These are phyloP conservation scores for Piscicola geometra DNA, from an alignment of 2,888 invertebrate genomes.

Conservation along the genomic window DNA sequence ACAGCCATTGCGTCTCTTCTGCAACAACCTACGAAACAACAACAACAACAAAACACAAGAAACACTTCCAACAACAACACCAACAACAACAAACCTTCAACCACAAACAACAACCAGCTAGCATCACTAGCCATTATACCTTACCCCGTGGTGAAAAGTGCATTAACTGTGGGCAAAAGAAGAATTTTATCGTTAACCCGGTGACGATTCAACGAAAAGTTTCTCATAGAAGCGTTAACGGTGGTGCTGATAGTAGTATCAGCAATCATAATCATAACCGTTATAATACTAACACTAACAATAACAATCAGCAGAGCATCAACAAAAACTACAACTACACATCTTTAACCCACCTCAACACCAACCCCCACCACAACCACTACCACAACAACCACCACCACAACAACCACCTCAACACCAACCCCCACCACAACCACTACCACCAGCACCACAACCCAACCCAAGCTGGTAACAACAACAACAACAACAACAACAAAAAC, in stretches of 20 bases:
- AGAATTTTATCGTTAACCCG: background rate
- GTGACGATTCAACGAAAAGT: background rate
- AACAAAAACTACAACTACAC: background rate
- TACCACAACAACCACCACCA: background rate
- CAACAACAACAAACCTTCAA: no score
- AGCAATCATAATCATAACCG: no score
- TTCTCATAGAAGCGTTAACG: no score
- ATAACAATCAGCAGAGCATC: no score
- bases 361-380: background rate
- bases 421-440: conserved; percentile 4
- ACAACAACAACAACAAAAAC: background rate
- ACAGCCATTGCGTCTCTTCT: background rate
- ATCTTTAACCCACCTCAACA: background rate
- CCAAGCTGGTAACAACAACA: background rate
- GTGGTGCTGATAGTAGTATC: no score
- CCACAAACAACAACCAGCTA: background rate
- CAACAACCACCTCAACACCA: background rate
- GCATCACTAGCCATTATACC: background rate
- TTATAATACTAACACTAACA: no score
- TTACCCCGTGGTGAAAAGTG: background rate
- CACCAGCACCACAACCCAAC: background rate
- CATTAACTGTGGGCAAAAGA: background rate
- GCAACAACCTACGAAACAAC: background rate
- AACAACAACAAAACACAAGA: background rate
- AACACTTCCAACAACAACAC: no score